Evolutionary conservation across 2,888 invertebrate genomes (phyloP).

Genomic region (Dryadula phaetusa): DNA sequence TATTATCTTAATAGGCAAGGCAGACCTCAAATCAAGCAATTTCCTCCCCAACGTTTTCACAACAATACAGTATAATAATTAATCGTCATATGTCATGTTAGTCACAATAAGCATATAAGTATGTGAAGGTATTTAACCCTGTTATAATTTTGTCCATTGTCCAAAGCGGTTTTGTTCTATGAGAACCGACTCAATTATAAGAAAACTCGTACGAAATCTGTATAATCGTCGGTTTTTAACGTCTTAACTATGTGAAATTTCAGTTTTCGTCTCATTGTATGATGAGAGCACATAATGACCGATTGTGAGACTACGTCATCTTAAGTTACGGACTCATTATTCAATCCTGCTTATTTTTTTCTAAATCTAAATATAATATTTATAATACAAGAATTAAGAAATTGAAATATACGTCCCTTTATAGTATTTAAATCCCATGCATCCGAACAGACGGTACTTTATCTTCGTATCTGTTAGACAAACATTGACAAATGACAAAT

Average conservation of each 20-base stretch:
- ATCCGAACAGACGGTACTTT: slow-evolving; percentile 32
- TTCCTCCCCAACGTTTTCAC: slow-evolving; percentile 45
- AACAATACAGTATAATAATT: slow-evolving; percentile 67
- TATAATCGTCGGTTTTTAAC: slow-evolving; percentile 81
- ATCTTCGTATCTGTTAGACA: slow-evolving; percentile 44
- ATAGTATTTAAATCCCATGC: slow-evolving; percentile 24
- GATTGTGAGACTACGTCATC: slow-evolving; percentile 54
- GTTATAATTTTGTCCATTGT: slow-evolving; percentile 82
- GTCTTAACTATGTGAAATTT: slow-evolving; percentile 82
- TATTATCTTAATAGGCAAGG: slow-evolving; percentile 33
- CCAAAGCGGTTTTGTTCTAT: slow-evolving; percentile 79
- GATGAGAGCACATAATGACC: slow-evolving; percentile 62
- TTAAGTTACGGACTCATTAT: slow-evolving; percentile 41
- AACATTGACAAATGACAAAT: slow-evolving; percentile 61
- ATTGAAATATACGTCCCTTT: neutral
- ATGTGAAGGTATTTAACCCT: slow-evolving; percentile 80
- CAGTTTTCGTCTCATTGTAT: slow-evolving; percentile 75
- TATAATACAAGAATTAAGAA: neutral
- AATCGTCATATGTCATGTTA: slow-evolving; percentile 78
- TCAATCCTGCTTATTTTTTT: slow-evolving; percentile 10
- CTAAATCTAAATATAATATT: neutral
- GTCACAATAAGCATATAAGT: slow-evolving; percentile 76
- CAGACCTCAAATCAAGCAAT: slow-evolving; percentile 36
- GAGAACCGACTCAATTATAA: slow-evolving; percentile 82
- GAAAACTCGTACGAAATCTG: slow-evolving; percentile 73